phyloP scores from a whole-genome alignment of 2,888 invertebrate genomes.

The Stenodema calcarata region DNA sequence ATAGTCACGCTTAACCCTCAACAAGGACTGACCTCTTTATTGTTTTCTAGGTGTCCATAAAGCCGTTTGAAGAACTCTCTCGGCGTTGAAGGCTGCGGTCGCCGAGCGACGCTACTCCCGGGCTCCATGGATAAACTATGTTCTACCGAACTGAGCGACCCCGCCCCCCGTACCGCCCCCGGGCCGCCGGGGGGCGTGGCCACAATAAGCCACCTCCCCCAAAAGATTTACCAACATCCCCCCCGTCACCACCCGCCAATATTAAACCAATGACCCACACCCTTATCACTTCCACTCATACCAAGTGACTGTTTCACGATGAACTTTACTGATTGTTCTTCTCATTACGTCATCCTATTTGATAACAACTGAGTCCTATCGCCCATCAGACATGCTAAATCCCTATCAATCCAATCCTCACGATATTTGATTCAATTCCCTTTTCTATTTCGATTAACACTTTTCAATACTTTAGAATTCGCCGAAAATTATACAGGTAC shows the following conservation, averaged over 20 bases:
- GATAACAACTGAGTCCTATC: not conserved
- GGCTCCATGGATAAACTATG: slow-evolving; percentile 15
- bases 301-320: not conserved
- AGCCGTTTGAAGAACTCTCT: slow-evolving; percentile 56
- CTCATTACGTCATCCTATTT: not conserved
- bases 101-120: not conserved
- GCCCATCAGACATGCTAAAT: not conserved
- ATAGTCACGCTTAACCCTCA: no score
- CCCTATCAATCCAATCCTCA: not conserved
- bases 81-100: slow-evolving; percentile 54
- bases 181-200: not conserved
- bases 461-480: no score
- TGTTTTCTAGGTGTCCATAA: slow-evolving; percentile 52
- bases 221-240: not conserved
- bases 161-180: not conserved
- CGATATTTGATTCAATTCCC: not conserved
- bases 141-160: not conserved
- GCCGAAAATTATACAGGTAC: no score
- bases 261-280: not conserved
- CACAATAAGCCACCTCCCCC: not conserved
- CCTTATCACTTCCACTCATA: no score
- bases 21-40: slow-evolving; percentile 3
- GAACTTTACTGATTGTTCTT: not conserved
- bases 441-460: no score
- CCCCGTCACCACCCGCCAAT: not conserved